A percentile compares a stretch with the other conserved stretches of the same genome.
These are phyloP conservation scores for Orientallactaga bullata DNA, from an alignment of 2,113 vertebrate genomes.

Conservation along the genomic window DNA sequence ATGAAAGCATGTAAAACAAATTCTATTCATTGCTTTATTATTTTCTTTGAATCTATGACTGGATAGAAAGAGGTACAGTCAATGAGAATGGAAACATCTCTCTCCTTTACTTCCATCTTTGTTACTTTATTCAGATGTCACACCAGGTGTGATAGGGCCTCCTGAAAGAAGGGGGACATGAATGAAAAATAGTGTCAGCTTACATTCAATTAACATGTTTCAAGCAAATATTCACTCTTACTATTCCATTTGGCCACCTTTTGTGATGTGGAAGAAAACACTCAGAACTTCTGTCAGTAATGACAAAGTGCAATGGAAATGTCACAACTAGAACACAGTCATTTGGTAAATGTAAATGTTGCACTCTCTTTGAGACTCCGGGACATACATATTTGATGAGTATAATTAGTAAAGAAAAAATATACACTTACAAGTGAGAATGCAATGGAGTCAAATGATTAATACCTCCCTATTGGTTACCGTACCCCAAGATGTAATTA, in stretches of 20 bases:
- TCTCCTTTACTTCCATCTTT: not conserved
- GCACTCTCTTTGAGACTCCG: not conserved
- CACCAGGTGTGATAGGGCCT: constrained; percentile 68
- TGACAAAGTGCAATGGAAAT: not conserved
- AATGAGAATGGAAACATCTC: rapidly evolving
- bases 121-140: constrained; percentile 34
- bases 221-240: not conserved
- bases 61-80: not conserved
- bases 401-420: not conserved
- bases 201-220: not conserved
- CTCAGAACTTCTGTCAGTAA: not conserved
- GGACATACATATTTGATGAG: not conserved
- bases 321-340: not conserved
- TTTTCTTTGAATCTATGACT: not conserved
- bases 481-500: not conserved
- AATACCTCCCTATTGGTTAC: not conserved
- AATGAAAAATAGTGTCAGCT: not conserved
- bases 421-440: not conserved
- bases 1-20: not conserved
- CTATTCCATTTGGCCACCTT: not conserved
- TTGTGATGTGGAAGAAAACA: not conserved
- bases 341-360: not conserved
- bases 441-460: not conserved
- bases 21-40: constrained; percentile 75
- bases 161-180: constrained; percentile 64